Conservation (phyloP, 2,113 vertebrate species). For the Chaetodon auriga region DNA sequence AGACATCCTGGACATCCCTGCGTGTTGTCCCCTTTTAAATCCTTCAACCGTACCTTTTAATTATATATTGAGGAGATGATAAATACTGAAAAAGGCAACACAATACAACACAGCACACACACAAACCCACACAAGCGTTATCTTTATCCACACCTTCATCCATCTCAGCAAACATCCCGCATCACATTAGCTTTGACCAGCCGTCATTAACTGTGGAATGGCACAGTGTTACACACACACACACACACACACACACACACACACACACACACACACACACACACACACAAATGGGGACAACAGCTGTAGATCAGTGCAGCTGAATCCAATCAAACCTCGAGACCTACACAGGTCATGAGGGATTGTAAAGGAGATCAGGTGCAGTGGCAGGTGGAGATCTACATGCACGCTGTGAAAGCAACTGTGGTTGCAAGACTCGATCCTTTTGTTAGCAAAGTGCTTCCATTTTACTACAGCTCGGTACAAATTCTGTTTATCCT, state of each 20-base stretch:
- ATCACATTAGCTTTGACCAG: conserved; percentile 51
- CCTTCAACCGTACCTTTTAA: neutral
- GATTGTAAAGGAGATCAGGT: neutral
- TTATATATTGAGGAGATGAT: neutral
- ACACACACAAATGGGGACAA: conserved; percentile 28
- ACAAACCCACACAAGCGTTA: conserved; percentile 8
- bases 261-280: conserved; percentile 17
- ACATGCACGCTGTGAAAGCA: neutral
- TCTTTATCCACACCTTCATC: conserved; percentile 37
- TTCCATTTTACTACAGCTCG: neutral
- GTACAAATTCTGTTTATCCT: neutral
- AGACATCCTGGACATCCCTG: no score
- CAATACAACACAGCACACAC: neutral
- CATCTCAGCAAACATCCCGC: conserved; percentile 39
- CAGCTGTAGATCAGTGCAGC: conserved; percentile 23
- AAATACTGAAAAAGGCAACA: neutral
- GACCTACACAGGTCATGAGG: neutral
- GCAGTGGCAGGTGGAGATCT: conserved; percentile 10
- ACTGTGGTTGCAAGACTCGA: neutral
- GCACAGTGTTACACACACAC: neutral
- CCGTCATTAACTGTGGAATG: conserved; percentile 3
- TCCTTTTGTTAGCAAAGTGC: neutral
- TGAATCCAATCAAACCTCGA: conserved; percentile 28
- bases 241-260: conserved; percentile 26
- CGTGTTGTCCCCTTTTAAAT: conserved; percentile 40